These are phyloP conservation scores for Antheraea mylitta DNA, from an alignment of 1,140 invertebrate genomes.

Conservation along the genomic window DNA sequence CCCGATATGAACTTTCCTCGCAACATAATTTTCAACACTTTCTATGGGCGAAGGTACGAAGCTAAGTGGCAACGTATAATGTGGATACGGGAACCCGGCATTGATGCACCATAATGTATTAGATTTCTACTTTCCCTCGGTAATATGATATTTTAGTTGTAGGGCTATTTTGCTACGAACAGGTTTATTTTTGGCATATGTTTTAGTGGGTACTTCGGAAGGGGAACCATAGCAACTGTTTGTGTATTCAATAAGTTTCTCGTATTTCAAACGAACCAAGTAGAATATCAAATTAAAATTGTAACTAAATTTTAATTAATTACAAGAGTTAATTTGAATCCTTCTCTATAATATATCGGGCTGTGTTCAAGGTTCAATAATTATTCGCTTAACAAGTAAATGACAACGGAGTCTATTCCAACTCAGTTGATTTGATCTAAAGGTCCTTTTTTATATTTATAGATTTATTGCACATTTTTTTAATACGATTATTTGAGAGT, in stretches of 20 bases:
- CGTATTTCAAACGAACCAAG: no score
- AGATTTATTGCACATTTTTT: neutral
- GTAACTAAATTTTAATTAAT: no score
- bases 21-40: neutral
- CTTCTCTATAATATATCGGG: neutral
- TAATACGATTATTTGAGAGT: no score
- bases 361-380: neutral
- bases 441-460: neutral
- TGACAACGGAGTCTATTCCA: neutral
- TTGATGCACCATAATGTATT: conserved; percentile 16
- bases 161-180: conserved; percentile 6
- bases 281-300: no score
- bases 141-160: conserved; percentile 23
- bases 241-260: neutral
- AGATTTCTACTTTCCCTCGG: conserved; percentile 9
- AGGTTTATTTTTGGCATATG: conserved; percentile 8
- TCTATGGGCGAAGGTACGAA: neutral
- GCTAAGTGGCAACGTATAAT: conserved; percentile 33
- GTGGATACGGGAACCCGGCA: conserved; percentile 26
- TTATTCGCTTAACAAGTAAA: neutral
- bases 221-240: neutral
- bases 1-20: neutral
- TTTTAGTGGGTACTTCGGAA: neutral
- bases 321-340: neutral
- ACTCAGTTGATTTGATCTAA: neutral